Base-by-base conservation (phyloP, 2,797 vertebrate species). In the Eleutherodactylus coqui region DNA sequence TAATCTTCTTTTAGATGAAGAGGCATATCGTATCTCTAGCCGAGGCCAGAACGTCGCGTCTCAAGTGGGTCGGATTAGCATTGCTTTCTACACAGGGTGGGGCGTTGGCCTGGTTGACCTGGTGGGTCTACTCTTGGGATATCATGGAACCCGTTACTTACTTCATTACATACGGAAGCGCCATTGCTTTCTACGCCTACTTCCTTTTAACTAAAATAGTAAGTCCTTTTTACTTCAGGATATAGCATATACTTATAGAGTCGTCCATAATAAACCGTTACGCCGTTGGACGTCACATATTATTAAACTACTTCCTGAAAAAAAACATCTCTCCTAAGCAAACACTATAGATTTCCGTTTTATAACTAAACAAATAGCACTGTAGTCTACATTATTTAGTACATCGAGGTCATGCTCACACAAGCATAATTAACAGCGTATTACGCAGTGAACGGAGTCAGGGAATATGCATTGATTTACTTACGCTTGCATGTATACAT, bases 121-220 rank as follows among this genome's bases (percentile, higher is more conserved):
- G 98, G 97, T 99, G 98, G 97, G 97, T 98, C 53, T 99, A 98
- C 83, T 99, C 98, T 0, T 99, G 98, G 98, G 98, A 99, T 49
- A 96, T 99, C 90, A 99, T 98, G 95, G 98, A 99, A 85, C 98
- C 98, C 0, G 96, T 99, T 82, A 99, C 98, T 0, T 99, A 98
- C 90, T 99, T 99, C 93, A 93, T 98, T 92, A 97, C 97, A 29
- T 96, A 96, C 0, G 94, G 93, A 64, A 98, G 96, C 76, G 96
- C 96, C 94, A 97, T 98, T 77, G 95, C 94, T 79, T 94, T 94
- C 87, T 98, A 97, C 0, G 93, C 96, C 36, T 99, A 98, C 89
- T 99, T 96, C 1, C 88, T 98, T 80, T 95, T 98, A 72, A 98
- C 97, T 73, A 97, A 95, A 87, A 95, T 97, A 95, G 98, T 96